Base-by-base conservation (phyloP, 1,140 invertebrate genomes). In the Eciton burchellii region DNA sequence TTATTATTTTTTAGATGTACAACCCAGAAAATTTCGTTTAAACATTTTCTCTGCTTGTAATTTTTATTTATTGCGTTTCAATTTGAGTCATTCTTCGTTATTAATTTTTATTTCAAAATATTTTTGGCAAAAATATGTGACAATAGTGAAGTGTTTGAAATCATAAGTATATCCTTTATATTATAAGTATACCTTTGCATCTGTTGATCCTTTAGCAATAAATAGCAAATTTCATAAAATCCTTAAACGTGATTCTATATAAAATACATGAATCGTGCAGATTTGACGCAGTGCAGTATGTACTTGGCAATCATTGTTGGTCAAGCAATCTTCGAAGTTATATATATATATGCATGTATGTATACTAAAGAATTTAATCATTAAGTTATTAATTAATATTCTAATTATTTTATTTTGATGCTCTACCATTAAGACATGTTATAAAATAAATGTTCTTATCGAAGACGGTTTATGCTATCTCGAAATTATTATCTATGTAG, bases 1-100 rank as follows among this genome's bases (percentile, higher is more conserved):
- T 79, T 79, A 77, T 77, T 66, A 68, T 68, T 68, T 79, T n/a
- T 70, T 57, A 56, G 5, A 11, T 49, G 4, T 79, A 79, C 52
- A 79, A 70, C 68, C 26, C 35, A 56, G 35, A 70, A 79, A 19
- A 45, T 77, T 54, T 14, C 14, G 14, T 56, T 35, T 56, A 8
- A 41, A 14, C 14, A 54, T 19, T 70, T 57, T 5, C 3, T 52
- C 14, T 63, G 6, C 16, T 79, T 1, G 54, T 56, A 43, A 26
- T 6, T 79, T 29, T 45, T 56, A 16, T 56, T 49, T 4, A 73
- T 41, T 73, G 1, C 1, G 35, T 12, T 29, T 35, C 1, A 71
- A 35, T 9, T 11, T 57, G 19, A 54, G 70, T 54, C 43, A 72
- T 59, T 49, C 0, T 6, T 82, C 74, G 11, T 62, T 74, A 21